phyloP scores from a whole-genome alignment of 2,797 vertebrate genomes.

The Sebastes steindachneri region DNA sequence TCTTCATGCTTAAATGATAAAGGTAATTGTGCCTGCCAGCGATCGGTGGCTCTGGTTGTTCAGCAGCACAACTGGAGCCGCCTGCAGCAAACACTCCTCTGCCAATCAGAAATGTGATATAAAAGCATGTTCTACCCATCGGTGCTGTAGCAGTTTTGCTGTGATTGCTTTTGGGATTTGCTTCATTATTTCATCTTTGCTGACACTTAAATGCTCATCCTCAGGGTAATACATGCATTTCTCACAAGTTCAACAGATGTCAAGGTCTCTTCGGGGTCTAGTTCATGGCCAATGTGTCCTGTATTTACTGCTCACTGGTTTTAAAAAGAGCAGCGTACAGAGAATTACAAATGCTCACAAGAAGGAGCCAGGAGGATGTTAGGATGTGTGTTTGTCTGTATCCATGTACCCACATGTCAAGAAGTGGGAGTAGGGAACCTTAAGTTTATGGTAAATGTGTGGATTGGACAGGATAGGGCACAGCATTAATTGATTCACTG shows the following conservation, averaged over 20 bases:
- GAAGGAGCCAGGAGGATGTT: neutral
- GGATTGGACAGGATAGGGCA: neutral
- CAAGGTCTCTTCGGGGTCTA: neutral
- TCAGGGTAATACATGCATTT: neutral
- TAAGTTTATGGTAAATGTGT: neutral
- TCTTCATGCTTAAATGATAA: slow-evolving; percentile 60
- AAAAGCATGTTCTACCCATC: neutral
- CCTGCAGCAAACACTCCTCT: slow-evolving; percentile 2
- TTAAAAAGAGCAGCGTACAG: neutral
- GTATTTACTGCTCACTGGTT: neutral
- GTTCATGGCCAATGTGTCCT: neutral
- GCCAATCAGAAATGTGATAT: neutral
- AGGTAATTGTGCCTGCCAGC: slow-evolving; percentile 42
- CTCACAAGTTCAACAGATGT: neutral
- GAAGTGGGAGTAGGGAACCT: neutral
- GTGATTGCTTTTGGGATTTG: neutral
- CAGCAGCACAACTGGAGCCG: neutral
- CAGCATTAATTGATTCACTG: neutral
- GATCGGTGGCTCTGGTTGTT: slow-evolving; percentile 17
- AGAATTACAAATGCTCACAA: neutral
- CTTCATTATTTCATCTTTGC: neutral
- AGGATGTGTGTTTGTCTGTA: neutral
- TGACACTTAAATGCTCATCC: neutral
- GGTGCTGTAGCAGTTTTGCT: neutral
- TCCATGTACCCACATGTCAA: neutral